A percentile compares a stretch with the other conserved stretches of the same genome.
Evolutionary conservation across 1,140 invertebrate species (phyloP).

Genomic region (Drosophila yakuba): DNA sequence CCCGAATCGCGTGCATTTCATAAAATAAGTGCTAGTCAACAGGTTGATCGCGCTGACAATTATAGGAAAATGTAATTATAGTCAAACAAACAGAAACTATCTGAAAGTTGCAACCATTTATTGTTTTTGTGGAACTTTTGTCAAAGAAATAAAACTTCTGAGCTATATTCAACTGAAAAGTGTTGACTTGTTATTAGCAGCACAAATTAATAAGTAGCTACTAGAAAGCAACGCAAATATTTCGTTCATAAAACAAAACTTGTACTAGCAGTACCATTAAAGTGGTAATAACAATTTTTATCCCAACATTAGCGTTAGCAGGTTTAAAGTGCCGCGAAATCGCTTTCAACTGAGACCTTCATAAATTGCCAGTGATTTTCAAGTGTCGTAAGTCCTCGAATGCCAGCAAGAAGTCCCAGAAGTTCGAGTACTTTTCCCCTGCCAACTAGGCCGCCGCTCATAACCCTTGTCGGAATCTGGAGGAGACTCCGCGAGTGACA

Average conservation of each 20-base stretch:
- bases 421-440: background rate
- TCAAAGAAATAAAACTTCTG: too few relatives aligned
- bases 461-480: conserved; percentile 7
- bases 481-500: conserved; percentile 13
- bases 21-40: background rate
- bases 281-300: too few relatives aligned
- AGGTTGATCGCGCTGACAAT: background rate
- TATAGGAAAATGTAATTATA: background rate
- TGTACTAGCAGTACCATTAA: too few relatives aligned
- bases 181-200: too few relatives aligned
- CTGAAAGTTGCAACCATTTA: too few relatives aligned
- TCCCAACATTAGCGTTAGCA: too few relatives aligned
- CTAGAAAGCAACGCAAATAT: too few relatives aligned
- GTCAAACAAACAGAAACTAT: too few relatives aligned
- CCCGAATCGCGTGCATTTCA: background rate
- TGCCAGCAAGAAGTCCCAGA: background rate
- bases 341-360: background rate
- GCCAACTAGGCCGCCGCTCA: background rate
- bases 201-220: too few relatives aligned
- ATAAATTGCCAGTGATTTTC: conserved; percentile 15
- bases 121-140: too few relatives aligned
- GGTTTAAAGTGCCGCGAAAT: background rate
- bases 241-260: too few relatives aligned
- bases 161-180: too few relatives aligned
- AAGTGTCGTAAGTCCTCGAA: background rate